These are phyloP conservation scores for Parnassius smintheus DNA, from an alignment of 2,888 invertebrate species.

Conservation along the genomic window DNA sequence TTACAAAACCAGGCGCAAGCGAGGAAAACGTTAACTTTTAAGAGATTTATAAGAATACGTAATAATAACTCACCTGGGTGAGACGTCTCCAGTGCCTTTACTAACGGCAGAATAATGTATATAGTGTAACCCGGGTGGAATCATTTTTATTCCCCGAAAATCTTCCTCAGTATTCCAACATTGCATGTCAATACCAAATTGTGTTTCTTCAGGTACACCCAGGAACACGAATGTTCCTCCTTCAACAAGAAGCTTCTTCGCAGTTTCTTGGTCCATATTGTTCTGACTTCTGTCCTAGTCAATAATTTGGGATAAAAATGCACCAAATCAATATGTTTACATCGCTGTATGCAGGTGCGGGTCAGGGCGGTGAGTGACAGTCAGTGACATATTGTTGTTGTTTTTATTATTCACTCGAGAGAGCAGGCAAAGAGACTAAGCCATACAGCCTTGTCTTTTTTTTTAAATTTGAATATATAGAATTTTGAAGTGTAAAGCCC, in stretches of 20 bases:
- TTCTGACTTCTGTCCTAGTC: slow-evolving; percentile 33
- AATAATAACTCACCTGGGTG: slow-evolving; percentile 79
- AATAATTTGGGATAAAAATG: slow-evolving; percentile 49
- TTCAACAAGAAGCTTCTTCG: slow-evolving; percentile 87
- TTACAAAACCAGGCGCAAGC: too few relatives aligned
- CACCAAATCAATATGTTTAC: slow-evolving; percentile 58
- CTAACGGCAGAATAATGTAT: slow-evolving; percentile 91
- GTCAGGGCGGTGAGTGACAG: slow-evolving; percentile 15
- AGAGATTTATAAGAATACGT: too few relatives aligned
- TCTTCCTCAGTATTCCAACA: slow-evolving; percentile 94
- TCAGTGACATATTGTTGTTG: too few relatives aligned
- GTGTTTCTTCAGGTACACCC: slow-evolving; percentile 93
- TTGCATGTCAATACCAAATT: slow-evolving; percentile 95
- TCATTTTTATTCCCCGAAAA: slow-evolving; percentile 98
- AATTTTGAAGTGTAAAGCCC: too few relatives aligned
- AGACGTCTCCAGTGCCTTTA: slow-evolving; percentile 82
- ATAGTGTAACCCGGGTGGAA: slow-evolving; percentile 97
- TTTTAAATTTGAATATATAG: too few relatives aligned
- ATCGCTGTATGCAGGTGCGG: slow-evolving; percentile 33
- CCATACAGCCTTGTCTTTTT: too few relatives aligned
- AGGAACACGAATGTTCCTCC: slow-evolving; percentile 92
- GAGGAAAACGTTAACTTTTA: too few relatives aligned
- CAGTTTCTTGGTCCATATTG: slow-evolving; percentile 88
- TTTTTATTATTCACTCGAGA: too few relatives aligned
- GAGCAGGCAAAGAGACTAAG: too few relatives aligned